Evolutionary conservation across 2,888 invertebrate species (phyloP), one percentile per base, ranked within the genome.

Genomic region (Hylaea fasciaria): DNA sequence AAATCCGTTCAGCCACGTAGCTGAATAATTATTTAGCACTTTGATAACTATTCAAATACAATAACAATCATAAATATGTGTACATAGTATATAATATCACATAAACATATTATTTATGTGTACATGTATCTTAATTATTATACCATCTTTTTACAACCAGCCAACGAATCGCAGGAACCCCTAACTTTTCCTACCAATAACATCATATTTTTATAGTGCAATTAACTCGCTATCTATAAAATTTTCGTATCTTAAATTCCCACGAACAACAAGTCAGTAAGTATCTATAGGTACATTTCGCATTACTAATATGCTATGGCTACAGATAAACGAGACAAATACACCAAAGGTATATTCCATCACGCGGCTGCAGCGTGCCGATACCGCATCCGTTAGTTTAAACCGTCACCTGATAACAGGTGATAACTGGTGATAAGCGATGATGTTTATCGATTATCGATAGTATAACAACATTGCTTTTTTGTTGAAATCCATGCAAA

Each of bases 301-400:
- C 32, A 32, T 7, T 32, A 32, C 10, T 10, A 9, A 32, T 32
- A 32, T 32, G 3, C 32, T 32, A 10, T 32, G 32, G 9, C 10
- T 8, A 32, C 9, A 40, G 49, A 50, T 50, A 50, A 50, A 40
- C 40, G 28, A 50, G 40, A 50, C 28, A 40, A 50, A 50, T 28
- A 50, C 37, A 28, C 14, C 14, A 28, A 49, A 47, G 32, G 14
- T 9, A 32, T 13, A n/a, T 47, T 47, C 32, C 32, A 47, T 47
- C 46, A 47, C 46, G 46, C 46, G 10, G 46, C 32, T 8, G 32
- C 12, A 0, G 13, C 35, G 46, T 47, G 46, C n/a, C 16, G 11
- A 14, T 16, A 29, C 5, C 5, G 16, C 41, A 17, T 17, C 17
- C 17, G 17, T 43, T 28, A n/a, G 28, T n/a, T 37, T 28, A n/a